Conservation (phyloP, 2,113 vertebrate species). For the Oxyruncus cristatus region DNA sequence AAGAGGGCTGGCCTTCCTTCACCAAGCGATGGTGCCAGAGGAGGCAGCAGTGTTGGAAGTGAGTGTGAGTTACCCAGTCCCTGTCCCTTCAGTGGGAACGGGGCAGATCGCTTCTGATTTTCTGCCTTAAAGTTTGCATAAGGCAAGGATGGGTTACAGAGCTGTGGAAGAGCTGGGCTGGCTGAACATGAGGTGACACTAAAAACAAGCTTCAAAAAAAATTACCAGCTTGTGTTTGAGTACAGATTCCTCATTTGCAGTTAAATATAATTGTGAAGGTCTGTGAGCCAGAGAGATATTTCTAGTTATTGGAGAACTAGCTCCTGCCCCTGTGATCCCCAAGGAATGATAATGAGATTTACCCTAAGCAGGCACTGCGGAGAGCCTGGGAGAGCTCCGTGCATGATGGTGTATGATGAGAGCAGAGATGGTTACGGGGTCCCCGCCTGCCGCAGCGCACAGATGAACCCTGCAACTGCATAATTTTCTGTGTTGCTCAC, state of each 20-base stretch:
- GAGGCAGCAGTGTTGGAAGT: neutral
- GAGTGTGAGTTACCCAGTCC: neutral
- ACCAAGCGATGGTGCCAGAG: accelerated
- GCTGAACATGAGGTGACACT: slow-evolving; percentile 31
- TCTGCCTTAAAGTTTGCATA: neutral
- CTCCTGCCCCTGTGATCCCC: slow-evolving; percentile 52
- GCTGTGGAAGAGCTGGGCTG: neutral
- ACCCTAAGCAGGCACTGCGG: neutral
- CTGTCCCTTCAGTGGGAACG: neutral
- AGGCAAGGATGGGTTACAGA: neutral
- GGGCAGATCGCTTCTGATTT: neutral
- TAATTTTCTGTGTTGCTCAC: neutral
- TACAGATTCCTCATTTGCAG: slow-evolving; percentile 61
- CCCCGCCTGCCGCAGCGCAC: neutral
- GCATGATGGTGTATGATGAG: neutral
- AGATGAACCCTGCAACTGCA: neutral
- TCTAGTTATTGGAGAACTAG: slow-evolving; percentile 47
- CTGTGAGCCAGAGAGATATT: slow-evolving; percentile 55
- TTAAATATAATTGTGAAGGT: slow-evolving; percentile 64
- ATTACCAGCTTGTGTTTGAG: slow-evolving; percentile 51
- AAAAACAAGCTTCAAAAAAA: slow-evolving; percentile 41
- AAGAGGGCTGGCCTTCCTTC: neutral
- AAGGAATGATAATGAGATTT: slow-evolving; percentile 61
- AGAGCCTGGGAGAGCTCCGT: neutral
- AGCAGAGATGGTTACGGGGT: neutral